Evolutionary conservation across 2,113 vertebrate species (phyloP).

Genomic region (Engraulis encrasicolus): DNA sequence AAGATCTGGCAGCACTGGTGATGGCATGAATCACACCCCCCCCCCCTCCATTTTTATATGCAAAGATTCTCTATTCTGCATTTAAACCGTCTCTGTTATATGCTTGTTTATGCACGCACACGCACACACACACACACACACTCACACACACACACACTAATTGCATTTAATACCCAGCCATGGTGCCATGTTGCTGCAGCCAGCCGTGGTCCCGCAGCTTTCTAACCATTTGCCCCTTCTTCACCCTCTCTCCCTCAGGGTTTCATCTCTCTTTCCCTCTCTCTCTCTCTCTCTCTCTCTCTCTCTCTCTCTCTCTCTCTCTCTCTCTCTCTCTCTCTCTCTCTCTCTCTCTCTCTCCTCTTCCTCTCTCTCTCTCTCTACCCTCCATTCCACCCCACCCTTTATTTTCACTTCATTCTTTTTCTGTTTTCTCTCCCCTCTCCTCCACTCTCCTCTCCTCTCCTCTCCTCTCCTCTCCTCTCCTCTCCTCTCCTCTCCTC

Average conservation of each 20-base stretch:
- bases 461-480: background rate
- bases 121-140: no score
- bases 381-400: no score
- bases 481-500: background rate
- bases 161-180: background rate
- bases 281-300: background rate
- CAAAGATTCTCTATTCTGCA: no score
- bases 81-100: no score
- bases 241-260: slow-evolving; percentile 4
- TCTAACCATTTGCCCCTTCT: background rate
- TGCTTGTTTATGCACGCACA: no score
- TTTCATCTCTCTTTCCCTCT: background rate
- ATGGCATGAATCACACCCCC: no score
- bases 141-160: background rate
- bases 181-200: background rate
- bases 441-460: background rate
- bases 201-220: background rate
- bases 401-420: background rate
- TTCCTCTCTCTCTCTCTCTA: background rate
- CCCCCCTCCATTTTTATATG: no score
- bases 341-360: background rate
- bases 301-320: no score
- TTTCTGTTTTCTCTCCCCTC: background rate
- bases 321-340: background rate
- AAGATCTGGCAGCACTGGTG: no score